A percentile compares a stretch with the other conserved stretches of the same genome.
These are phyloP conservation scores for Neopipo cinnamomea DNA, from an alignment of 2,113 vertebrate genomes.

Conservation along the genomic window DNA sequence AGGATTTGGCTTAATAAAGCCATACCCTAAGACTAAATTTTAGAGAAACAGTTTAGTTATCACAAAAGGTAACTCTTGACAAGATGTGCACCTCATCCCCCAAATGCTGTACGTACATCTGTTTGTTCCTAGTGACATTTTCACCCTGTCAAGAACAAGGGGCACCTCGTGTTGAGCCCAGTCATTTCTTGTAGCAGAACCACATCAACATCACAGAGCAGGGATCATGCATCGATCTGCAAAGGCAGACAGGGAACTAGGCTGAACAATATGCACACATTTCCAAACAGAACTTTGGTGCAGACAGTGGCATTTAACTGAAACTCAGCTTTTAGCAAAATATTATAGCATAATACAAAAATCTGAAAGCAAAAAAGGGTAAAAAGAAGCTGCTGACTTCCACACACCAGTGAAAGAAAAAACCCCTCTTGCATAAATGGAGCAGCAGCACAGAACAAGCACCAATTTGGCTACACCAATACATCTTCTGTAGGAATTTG, in stretches of 20 bases:
- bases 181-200: conserved; percentile 21
- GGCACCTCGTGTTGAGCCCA: not conserved
- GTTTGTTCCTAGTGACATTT: not conserved
- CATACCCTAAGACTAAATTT: not conserved
- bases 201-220: not conserved
- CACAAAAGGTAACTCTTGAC: not conserved
- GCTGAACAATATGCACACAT: conserved; percentile 13
- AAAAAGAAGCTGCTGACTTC: conserved; percentile 12
- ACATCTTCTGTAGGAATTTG: not conserved
- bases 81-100: not conserved
- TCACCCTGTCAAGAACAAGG: not conserved
- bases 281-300: conserved; percentile 21
- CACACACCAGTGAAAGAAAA: not conserved
- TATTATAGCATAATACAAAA: not conserved
- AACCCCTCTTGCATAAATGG: not conserved
- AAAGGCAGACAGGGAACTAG: conserved; percentile 17
- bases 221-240: conserved; percentile 40
- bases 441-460: conserved; percentile 38
- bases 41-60: not conserved
- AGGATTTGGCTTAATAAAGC: not conserved
- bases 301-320: conserved; percentile 11
- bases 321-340: conserved; percentile 37
- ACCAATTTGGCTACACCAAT: not conserved
- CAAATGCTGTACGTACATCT: not conserved
- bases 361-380: not conserved